These are phyloP conservation scores for Eonycteris spelaea DNA, from an alignment of 2,113 vertebrate species.

Conservation along the genomic window DNA sequence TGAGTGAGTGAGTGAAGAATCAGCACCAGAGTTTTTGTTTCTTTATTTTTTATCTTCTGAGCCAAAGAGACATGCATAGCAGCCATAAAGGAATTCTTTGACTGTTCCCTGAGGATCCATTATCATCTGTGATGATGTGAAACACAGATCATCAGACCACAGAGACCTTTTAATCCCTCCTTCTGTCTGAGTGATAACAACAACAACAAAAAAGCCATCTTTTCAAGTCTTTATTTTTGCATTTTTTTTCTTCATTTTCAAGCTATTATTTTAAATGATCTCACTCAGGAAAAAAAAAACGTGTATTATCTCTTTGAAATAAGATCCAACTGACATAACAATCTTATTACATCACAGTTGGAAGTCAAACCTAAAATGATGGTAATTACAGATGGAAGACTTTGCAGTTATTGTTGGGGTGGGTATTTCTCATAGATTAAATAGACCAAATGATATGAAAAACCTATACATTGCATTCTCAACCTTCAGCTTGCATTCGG, in stretches of 20 bases:
- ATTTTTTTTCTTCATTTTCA: constrained; percentile 27
- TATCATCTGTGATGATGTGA: constrained; percentile 66
- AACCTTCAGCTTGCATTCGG: not conserved
- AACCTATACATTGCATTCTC: not conserved
- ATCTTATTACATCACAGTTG: not conserved
- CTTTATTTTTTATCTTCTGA: not conserved
- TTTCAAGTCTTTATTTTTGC: constrained; percentile 44
- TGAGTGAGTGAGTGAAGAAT: not conserved
- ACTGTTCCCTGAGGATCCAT: constrained; percentile 49
- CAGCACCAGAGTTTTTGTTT: not conserved
- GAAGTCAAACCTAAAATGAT: not conserved
- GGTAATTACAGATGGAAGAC: not conserved
- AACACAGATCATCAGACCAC: constrained; percentile 31
- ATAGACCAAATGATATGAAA: not conserved
- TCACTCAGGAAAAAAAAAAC: not conserved
- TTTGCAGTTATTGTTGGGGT: not conserved
- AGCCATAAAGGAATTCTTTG: not conserved
- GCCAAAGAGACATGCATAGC: not conserved
- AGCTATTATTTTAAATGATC: constrained; percentile 34
- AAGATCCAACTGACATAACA: not conserved
- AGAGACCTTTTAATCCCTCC: constrained; percentile 62
- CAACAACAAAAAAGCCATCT: not conserved
- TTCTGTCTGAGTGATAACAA: constrained; percentile 39
- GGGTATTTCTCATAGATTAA: not conserved
- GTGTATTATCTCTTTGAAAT: not conserved